These are phyloP conservation scores for Lasioglossum marginatum DNA, from an alignment of 2,888 invertebrate genomes.

Conservation along the genomic window DNA sequence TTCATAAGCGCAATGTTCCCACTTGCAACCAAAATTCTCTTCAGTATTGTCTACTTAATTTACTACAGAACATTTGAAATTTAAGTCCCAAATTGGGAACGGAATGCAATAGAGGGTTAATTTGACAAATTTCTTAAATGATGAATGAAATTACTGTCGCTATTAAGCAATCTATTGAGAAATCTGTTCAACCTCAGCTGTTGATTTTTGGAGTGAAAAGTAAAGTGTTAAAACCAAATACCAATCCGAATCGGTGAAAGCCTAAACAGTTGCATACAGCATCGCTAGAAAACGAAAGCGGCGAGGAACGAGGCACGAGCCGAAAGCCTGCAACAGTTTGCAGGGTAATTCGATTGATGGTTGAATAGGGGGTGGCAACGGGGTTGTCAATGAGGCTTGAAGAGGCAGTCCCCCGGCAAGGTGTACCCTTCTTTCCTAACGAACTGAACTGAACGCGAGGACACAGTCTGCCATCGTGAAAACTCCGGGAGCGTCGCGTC, in stretches of 20 bases:
- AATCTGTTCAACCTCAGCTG: too few species aligned
- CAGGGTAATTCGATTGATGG: slow-evolving; percentile 48
- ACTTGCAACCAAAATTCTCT: too few species aligned
- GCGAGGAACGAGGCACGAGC: neutral
- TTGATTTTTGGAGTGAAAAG: too few species aligned
- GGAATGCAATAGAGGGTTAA: too few species aligned
- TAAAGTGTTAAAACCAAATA: too few species aligned
- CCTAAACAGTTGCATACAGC: neutral
- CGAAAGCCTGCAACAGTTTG: slow-evolving; percentile 49
- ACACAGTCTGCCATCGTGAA: neutral
- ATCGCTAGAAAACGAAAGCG: neutral
- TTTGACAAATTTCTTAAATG: too few species aligned
- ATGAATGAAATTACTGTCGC: too few species aligned
- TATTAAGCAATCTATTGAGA: too few species aligned
- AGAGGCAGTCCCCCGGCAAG: neutral
- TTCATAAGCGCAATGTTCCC: too few species aligned
- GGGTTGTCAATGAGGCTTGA: slow-evolving; percentile 16
- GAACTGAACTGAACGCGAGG: slow-evolving; percentile 57
- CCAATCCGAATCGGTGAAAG: neutral
- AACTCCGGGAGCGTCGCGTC: neutral
- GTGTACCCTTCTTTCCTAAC: slow-evolving; percentile 51
- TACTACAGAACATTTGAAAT: too few species aligned
- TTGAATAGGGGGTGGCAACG: slow-evolving; percentile 22
- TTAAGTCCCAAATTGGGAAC: too few species aligned
- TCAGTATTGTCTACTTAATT: too few species aligned